Base-by-base conservation (phyloP, 2,888 invertebrate genomes). In the Glyphotaelius pellucidus region DNA sequence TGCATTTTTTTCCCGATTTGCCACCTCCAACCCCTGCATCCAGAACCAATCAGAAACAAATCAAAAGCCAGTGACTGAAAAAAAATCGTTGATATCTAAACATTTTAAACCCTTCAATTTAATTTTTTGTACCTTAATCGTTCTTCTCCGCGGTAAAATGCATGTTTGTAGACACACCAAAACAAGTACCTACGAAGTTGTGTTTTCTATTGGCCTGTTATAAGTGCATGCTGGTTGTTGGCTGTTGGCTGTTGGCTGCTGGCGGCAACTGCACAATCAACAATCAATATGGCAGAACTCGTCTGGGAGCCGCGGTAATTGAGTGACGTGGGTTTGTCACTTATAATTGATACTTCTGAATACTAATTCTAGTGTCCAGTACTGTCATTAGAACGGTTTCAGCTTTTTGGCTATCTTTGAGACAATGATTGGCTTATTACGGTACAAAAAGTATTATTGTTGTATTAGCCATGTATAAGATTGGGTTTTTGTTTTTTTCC, bases 271-370 rank as follows among this genome's bases (percentile, higher is more conserved):
- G 81, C 81, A 32, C 81, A 15, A 31, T 32, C 30, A 81, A 32
- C 81, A 15, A 31, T 32, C 30, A 81, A 81, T 32, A 81, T 81
- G 81, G 81, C 81, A 81, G 81, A 81, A 81, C 30, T 81, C 81
- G 32, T 81, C 81, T 31, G 32, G 2, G 32, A 81, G 14, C 32
- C 12, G 31, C 9, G 5, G 4, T 81, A 81, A 81, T 81, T 81
- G 81, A 31, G 31, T 81, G 81, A 81, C 81, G 81, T 32, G 31
- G 31, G 81, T 32, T 31, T 67, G 25, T 25, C 67, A 67, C n/a
- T 67, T n/a, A 7, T 25, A 67, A 67, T 67, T 67, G 25, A n/a
- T 67, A 67, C 25, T 67, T 25, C 67, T 67, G 25, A 67, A 67
- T 67, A 67, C 67, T 25, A 67, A 67, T 25, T 67, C 25, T n/a